phyloP scores from a whole-genome alignment of 2,113 vertebrate genomes.

The Cyrtonyx montezumae region DNA sequence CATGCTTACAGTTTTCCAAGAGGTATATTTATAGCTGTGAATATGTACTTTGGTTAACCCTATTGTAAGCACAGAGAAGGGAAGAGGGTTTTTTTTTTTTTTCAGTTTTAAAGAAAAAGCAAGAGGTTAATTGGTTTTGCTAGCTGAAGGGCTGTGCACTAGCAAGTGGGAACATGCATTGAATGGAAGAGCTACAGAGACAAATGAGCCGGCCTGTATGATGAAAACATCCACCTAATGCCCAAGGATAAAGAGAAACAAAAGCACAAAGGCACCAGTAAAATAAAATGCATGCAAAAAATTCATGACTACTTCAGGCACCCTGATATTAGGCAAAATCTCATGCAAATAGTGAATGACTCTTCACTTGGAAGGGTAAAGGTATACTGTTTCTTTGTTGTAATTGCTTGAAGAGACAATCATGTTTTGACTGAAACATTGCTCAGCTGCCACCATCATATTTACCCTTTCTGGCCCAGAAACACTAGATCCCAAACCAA shows the following conservation, averaged over 20 bases:
- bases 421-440: conserved; percentile 25
- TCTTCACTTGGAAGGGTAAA: not conserved
- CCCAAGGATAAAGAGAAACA: not conserved
- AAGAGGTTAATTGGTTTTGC: conserved; percentile 70
- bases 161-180: not conserved
- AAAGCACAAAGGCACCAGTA: not conserved
- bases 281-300: not conserved
- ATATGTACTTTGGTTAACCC: conserved; percentile 65
- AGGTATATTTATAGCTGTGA: conserved; percentile 58
- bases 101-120: conserved; percentile 56
- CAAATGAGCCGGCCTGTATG: conserved; percentile 43
- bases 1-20: conserved; percentile 19
- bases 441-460: not conserved
- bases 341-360: not conserved
- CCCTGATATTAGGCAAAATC: not conserved
- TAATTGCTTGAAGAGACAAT: not conserved
- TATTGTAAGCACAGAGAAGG: conserved; percentile 18
- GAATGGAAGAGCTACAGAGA: conserved; percentile 53
- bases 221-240: conserved; percentile 38
- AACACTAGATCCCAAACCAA: conserved; percentile 29
- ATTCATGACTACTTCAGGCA: not conserved
- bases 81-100: not conserved
- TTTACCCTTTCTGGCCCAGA: conserved; percentile 41
- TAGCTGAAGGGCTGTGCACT: conserved; percentile 42
- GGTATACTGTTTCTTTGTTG: not conserved